Percentiles rank a stretch among this genome's conserved stretches.
These are phyloP conservation scores for Nyctereutes procyonoides DNA, from an alignment of 2,113 vertebrate species.

Conservation along the genomic window DNA sequence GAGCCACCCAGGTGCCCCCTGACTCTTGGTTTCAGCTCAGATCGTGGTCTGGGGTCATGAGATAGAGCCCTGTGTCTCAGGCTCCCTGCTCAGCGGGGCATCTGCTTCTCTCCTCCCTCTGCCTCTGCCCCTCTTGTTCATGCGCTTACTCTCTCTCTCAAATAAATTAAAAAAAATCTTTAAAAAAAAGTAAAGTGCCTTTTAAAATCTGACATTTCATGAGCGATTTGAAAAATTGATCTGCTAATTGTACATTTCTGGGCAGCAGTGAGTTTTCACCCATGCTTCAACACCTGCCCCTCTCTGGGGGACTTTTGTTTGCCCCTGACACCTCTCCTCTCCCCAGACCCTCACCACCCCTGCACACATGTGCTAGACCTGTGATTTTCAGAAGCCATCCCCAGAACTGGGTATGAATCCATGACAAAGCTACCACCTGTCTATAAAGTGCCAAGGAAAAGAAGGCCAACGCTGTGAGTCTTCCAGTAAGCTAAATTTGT, in stretches of 20 bases:
- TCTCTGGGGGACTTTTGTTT: background rate
- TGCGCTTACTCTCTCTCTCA: background rate
- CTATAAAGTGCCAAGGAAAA: slow-evolving; percentile 19
- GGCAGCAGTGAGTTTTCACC: background rate
- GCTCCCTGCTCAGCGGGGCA: background rate
- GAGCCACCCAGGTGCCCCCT: too few species aligned
- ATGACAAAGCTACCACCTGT: background rate
- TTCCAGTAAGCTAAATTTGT: slow-evolving; percentile 7
- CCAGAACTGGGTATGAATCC: background rate
- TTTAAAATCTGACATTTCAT: background rate
- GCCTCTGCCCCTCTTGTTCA: background rate
- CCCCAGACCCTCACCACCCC: background rate
- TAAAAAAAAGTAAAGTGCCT: background rate
- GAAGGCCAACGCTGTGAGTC: background rate
- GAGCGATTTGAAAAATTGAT: background rate
- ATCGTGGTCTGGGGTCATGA: background rate
- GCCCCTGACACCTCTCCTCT: background rate
- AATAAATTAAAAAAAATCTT: background rate
- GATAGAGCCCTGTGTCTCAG: background rate
- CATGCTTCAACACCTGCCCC: background rate
- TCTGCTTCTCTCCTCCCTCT: background rate
- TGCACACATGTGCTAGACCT: background rate
- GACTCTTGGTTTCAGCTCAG: background rate
- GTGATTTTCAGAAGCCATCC: slow-evolving; percentile 5
- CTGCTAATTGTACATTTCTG: background rate